Evolutionary conservation across 2,888 invertebrate species (phyloP).

Genomic region (Drosophila demipolita): DNA sequence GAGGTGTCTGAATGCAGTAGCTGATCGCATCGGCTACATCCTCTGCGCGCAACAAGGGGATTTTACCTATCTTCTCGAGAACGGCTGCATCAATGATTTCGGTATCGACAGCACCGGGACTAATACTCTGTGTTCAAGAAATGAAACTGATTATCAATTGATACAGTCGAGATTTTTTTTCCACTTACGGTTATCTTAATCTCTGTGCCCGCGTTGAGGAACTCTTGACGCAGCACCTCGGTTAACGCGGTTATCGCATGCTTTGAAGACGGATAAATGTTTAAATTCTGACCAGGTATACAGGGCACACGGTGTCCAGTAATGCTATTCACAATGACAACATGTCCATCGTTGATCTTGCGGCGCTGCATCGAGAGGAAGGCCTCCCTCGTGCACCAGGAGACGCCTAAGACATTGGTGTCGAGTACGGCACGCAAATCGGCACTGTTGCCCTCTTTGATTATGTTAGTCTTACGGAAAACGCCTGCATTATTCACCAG

Average conservation of each 20-base stretch:
- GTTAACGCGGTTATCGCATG: conserved; percentile 83
- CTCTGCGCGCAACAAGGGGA: conserved; percentile 62
- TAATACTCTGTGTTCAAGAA: conserved; percentile 70
- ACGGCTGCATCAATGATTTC: conserved; percentile 57
- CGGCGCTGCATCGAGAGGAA: conserved; percentile 85
- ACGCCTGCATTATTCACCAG: conserved; percentile 87
- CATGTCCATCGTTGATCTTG: conserved; percentile 86
- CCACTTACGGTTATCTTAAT: conserved; percentile 78
- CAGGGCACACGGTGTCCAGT: conserved; percentile 83
- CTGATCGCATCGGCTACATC: conserved; percentile 79
- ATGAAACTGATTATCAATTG: background rate
- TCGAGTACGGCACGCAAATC: conserved; percentile 83
- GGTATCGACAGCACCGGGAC: conserved; percentile 79
- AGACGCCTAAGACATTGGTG: conserved; percentile 85
- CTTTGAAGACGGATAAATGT: conserved; percentile 83
- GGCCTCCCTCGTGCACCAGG: conserved; percentile 85
- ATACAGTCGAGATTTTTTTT: background rate
- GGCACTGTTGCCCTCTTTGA: conserved; percentile 56
- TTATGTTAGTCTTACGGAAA: conserved; percentile 14
- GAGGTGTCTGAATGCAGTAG: conserved; percentile 77
- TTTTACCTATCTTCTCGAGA: fast-evolving
- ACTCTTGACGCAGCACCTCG: conserved; percentile 83
- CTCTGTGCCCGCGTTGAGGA: conserved; percentile 66
- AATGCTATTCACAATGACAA: conserved; percentile 86
- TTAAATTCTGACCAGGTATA: conserved; percentile 54